Conservation (phyloP, 2,797 vertebrate genomes). For the Cynopterus sphinx region DNA sequence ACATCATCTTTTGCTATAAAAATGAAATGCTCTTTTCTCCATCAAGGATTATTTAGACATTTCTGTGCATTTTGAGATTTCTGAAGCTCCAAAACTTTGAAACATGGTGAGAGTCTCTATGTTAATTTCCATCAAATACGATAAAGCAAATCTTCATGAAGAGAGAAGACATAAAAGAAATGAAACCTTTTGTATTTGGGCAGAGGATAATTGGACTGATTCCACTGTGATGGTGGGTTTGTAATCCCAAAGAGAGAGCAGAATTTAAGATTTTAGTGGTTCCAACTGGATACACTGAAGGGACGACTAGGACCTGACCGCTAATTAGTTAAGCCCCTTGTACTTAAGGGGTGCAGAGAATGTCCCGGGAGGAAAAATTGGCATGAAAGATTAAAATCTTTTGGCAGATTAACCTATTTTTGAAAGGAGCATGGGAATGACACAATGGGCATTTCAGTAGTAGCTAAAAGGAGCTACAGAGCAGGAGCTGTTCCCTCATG, state of each 20-base stretch:
- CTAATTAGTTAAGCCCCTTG: background rate
- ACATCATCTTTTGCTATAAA: background rate
- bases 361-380: background rate
- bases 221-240: background rate
- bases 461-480: background rate
- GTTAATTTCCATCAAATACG: background rate
- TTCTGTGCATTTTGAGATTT: background rate
- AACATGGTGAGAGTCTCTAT: background rate
- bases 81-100: background rate
- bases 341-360: background rate
- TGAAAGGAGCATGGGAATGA: background rate
- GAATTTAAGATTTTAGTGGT: background rate
- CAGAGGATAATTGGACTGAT: background rate
- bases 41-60: background rate
- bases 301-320: background rate
- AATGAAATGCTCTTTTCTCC: background rate
- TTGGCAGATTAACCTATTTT: background rate
- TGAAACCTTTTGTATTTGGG: background rate
- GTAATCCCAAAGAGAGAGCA: background rate
- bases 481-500: fast-evolving
- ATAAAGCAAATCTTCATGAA: background rate
- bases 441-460: background rate
- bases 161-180: background rate
- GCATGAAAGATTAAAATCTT: background rate
- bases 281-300: background rate